Conservation (phyloP, 1,140 invertebrate species). For the Lepidurus arcticus region DNA sequence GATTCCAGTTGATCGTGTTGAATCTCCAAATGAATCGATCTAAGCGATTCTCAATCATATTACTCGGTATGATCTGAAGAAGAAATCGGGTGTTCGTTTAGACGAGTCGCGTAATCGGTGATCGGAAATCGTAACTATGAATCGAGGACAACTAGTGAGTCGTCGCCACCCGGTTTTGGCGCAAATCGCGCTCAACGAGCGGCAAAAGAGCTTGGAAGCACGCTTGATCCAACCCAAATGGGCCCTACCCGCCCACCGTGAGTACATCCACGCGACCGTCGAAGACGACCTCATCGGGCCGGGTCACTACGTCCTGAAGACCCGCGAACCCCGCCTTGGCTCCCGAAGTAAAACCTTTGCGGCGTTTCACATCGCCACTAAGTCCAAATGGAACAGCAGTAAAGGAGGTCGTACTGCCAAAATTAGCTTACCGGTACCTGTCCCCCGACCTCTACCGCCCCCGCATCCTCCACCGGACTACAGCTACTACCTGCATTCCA, state of each 20-base stretch:
- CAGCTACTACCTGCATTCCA: not conserved
- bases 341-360: not conserved
- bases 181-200: conserved; percentile 32
- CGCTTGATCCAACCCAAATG: not conserved
- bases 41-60: too few species aligned
- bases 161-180: conserved; percentile 31
- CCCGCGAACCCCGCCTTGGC: not conserved
- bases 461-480: not conserved
- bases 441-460: not conserved
- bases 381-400: not conserved
- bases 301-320: not conserved
- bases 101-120: too few species aligned
- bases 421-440: not conserved
- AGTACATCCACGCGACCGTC: conserved; percentile 29
- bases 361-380: not conserved
- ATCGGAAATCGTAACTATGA: not conserved
- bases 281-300: conserved; percentile 33
- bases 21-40: too few species aligned
- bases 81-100: too few species aligned
- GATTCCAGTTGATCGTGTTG: too few species aligned
- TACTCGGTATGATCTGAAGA: too few species aligned
- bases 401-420: not conserved
- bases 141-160: conserved; percentile 19
- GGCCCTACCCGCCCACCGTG: not conserved
- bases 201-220: conserved; percentile 28